Evolutionary conservation across 2,797 vertebrate genomes (phyloP).

Genomic region (Bryconaethiops microstoma): DNA sequence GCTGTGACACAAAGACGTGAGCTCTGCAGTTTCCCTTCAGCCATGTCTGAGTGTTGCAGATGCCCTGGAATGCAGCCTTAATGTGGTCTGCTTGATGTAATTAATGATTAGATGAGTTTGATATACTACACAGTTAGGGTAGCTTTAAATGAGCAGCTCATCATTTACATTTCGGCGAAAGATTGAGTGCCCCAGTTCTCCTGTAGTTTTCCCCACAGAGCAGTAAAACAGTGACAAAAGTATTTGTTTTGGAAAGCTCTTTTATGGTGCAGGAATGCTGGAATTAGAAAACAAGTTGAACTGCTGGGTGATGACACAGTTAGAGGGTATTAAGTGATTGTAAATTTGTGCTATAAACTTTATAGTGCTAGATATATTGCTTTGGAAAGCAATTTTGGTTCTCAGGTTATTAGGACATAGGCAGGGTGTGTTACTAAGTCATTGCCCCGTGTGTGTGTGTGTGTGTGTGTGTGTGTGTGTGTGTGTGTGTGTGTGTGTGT

Average conservation of each 20-base stretch:
- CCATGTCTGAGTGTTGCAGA: conserved; percentile 41
- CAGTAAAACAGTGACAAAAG: not conserved
- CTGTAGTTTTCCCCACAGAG: not conserved
- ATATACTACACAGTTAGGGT: conserved; percentile 24
- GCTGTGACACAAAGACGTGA: conserved; percentile 27
- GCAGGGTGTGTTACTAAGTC: not conserved
- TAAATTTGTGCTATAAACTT: conserved; percentile 23
- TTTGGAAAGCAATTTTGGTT: not conserved
- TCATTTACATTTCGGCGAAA: conserved; percentile 6
- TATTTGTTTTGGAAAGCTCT: not conserved
- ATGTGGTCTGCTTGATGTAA: conserved; percentile 25
- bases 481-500: not conserved
- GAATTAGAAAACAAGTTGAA: not conserved
- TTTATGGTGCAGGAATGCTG: conserved; percentile 1
- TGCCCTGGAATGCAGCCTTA: conserved; percentile 40
- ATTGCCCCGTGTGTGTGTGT: not conserved
- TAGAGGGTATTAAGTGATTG: conserved; percentile 11
- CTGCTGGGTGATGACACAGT: conserved; percentile 4
- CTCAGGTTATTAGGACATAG: conserved; percentile 26
- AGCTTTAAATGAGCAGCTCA: not conserved
- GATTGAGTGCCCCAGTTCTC: not conserved
- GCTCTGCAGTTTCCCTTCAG: conserved; percentile 31
- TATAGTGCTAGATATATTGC: conserved; percentile 11
- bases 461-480: not conserved
- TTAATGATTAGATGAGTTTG: conserved; percentile 40